Evolutionary conservation across 1,140 invertebrate species (phyloP).

Genomic region (Paramacrobiotus metropolitanus): DNA sequence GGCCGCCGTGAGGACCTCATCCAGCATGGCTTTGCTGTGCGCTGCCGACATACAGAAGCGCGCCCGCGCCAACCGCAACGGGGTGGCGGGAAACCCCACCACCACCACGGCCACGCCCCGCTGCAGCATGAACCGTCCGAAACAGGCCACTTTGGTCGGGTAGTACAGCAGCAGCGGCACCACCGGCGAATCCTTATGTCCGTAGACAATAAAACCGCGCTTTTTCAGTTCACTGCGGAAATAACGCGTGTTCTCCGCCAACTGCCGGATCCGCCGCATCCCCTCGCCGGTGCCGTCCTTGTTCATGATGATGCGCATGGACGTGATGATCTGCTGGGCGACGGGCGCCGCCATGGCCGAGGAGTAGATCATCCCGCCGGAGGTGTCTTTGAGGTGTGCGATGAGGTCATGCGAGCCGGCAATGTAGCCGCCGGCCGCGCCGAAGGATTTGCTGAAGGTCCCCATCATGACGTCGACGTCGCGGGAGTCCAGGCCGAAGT

Average conservation of each 20-base stretch:
- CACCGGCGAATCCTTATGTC: slow-evolving; percentile 29
- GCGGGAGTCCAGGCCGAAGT: slow-evolving; percentile 25
- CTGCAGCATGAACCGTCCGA: slow-evolving; percentile 54
- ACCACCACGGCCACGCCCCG: slow-evolving; percentile 72
- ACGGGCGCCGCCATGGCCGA: slow-evolving; percentile 23
- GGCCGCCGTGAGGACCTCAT: slow-evolving; percentile 35
- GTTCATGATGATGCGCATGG: slow-evolving; percentile 24
- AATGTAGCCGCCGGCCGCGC: slow-evolving; percentile 29
- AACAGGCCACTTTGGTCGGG: slow-evolving; percentile 25
- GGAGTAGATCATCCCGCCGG: slow-evolving; percentile 24
- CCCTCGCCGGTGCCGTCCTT: slow-evolving; percentile 22
- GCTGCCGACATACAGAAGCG: slow-evolving; percentile 85
- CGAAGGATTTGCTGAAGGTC: slow-evolving; percentile 32
- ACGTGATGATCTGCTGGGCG: slow-evolving; percentile 24
- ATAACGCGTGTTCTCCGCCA: slow-evolving; percentile 16
- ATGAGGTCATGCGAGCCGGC: slow-evolving; percentile 24
- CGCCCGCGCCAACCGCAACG: slow-evolving; percentile 70
- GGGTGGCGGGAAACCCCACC: slow-evolving; percentile 94
- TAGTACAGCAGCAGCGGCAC: slow-evolving; percentile 28
- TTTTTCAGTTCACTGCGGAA: slow-evolving; percentile 27
- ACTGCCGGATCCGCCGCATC: slow-evolving; percentile 9
- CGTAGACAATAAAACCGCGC: slow-evolving; percentile 31
- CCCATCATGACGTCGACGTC: slow-evolving; percentile 32
- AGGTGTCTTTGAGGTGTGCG: slow-evolving; percentile 18
- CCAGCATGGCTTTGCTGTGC: slow-evolving; percentile 83